Evolutionary conservation across 2,888 invertebrate genomes (phyloP).

Genomic region (Heliconius cydno): DNA sequence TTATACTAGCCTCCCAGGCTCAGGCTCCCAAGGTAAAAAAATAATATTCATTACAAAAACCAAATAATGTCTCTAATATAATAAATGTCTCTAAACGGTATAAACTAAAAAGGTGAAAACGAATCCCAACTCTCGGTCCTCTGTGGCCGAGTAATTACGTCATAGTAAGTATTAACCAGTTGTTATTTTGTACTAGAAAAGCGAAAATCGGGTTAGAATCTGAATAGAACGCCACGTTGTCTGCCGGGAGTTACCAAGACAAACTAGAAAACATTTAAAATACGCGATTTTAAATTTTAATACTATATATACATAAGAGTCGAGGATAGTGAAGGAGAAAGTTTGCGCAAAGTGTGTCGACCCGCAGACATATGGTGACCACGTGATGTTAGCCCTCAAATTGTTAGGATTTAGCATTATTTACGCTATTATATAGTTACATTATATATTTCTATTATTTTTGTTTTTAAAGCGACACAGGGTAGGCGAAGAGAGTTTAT

Average conservation of each 20-base stretch:
- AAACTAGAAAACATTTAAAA: not conserved
- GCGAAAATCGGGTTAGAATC: constrained; percentile 24
- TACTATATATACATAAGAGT: not conserved
- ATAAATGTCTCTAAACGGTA: too few relatives aligned
- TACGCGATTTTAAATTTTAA: constrained; percentile 27
- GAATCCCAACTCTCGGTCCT: too few relatives aligned
- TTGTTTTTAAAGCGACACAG: too few relatives aligned
- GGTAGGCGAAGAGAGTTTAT: too few relatives aligned
- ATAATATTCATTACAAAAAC: too few relatives aligned
- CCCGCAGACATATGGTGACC: constrained; percentile 45
- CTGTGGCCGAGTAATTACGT: not conserved
- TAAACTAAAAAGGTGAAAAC: too few relatives aligned
- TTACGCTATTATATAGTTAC: not conserved
- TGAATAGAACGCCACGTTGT: constrained; percentile 46
- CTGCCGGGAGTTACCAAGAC: constrained; percentile 33
- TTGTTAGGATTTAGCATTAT: constrained; percentile 8
- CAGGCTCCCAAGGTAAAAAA: not conserved
- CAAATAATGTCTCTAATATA: too few relatives aligned
- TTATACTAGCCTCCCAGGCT: not conserved
- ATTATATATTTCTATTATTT: not conserved
- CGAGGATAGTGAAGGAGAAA: constrained; percentile 25
- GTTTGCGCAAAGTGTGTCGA: constrained; percentile 44
- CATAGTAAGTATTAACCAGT: not conserved
- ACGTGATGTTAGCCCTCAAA: constrained; percentile 36
- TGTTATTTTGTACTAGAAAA: constrained; percentile 2